A percentile compares a stretch with the other conserved stretches of the same genome.
Conservation (phyloP, 2,888 invertebrate species). For the Microctonus brassicae region DNA sequence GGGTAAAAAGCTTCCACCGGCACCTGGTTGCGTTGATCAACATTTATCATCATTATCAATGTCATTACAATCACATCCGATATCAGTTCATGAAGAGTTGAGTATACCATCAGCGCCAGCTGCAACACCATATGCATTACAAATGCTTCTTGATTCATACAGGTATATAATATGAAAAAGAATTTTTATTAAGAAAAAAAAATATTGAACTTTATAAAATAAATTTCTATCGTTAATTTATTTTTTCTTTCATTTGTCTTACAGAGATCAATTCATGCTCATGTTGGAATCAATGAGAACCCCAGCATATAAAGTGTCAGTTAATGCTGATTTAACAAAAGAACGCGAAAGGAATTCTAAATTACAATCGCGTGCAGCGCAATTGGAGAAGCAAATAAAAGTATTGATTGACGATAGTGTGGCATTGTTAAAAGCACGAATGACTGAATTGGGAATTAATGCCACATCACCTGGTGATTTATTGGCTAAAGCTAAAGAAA, state of each 20-base stretch:
- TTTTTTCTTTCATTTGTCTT: slow-evolving; percentile 38
- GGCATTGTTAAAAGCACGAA: slow-evolving; percentile 86
- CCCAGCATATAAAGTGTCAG: slow-evolving; percentile 79
- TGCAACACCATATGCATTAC: slow-evolving; percentile 87
- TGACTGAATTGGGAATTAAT: slow-evolving; percentile 92
- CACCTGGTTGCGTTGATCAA: slow-evolving; percentile 93
- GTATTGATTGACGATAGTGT: slow-evolving; percentile 94
- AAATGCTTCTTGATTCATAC: slow-evolving; percentile 88
- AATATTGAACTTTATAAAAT: neutral
- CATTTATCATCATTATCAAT: slow-evolving; percentile 82
- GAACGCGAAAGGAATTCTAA: slow-evolving; percentile 88
- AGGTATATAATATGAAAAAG: slow-evolving; percentile 54
- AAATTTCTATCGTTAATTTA: neutral
- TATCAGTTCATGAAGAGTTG: slow-evolving; percentile 83
- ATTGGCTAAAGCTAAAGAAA: slow-evolving; percentile 89
- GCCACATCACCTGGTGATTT: slow-evolving; percentile 88
- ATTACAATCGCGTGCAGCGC: slow-evolving; percentile 86
- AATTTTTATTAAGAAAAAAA: neutral
- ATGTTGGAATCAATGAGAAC: slow-evolving; percentile 88
- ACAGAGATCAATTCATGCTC: slow-evolving; percentile 85
- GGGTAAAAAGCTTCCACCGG: slow-evolving; percentile 84
- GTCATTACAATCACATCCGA: slow-evolving; percentile 77
- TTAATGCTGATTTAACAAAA: slow-evolving; percentile 83
- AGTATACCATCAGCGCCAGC: slow-evolving; percentile 85
- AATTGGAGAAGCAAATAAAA: slow-evolving; percentile 93